Percentiles rank a stretch among this genome's conserved stretches.
phyloP scores from a whole-genome alignment of 2,888 invertebrate species.

The Tyria jacobaeae region DNA sequence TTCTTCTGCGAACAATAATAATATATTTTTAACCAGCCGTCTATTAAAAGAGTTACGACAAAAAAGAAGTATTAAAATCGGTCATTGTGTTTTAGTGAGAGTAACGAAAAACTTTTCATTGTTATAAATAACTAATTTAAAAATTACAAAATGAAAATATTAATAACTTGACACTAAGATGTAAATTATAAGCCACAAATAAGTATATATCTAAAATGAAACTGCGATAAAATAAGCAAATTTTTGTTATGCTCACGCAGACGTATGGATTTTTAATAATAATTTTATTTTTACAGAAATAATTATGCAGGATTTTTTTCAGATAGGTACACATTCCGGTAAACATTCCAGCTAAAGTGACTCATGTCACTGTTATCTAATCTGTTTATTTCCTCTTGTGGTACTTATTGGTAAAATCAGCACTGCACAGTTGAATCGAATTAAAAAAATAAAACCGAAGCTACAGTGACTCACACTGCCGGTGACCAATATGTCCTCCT shows the following conservation, averaged over 20 bases:
- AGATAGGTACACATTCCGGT: slow-evolving; percentile 32
- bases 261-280: neutral
- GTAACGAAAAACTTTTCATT: too few species aligned
- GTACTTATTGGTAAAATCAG: slow-evolving; percentile 40
- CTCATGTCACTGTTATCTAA: slow-evolving; percentile 64
- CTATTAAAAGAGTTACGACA: too few species aligned
- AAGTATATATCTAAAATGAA: slow-evolving; percentile 19
- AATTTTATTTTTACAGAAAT: slow-evolving; percentile 42
- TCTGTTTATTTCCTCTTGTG: slow-evolving; percentile 62
- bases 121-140: too few species aligned
- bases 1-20: too few species aligned
- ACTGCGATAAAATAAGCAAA: slow-evolving; percentile 6
- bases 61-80: too few species aligned
- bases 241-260: slow-evolving; percentile 4
- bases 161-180: too few species aligned
- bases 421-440: slow-evolving; percentile 20
- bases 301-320: too few species aligned
- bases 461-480: slow-evolving; percentile 24
- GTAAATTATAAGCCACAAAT: slow-evolving; percentile 30
- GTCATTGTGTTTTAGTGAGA: too few species aligned
- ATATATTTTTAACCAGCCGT: too few species aligned
- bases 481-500: slow-evolving; percentile 21
- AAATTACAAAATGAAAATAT: too few species aligned
- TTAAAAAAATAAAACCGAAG: slow-evolving; percentile 19
- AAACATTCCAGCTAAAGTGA: slow-evolving; percentile 60